phyloP scores from a whole-genome alignment of 2,113 vertebrate species.

The Aythya baeri region DNA sequence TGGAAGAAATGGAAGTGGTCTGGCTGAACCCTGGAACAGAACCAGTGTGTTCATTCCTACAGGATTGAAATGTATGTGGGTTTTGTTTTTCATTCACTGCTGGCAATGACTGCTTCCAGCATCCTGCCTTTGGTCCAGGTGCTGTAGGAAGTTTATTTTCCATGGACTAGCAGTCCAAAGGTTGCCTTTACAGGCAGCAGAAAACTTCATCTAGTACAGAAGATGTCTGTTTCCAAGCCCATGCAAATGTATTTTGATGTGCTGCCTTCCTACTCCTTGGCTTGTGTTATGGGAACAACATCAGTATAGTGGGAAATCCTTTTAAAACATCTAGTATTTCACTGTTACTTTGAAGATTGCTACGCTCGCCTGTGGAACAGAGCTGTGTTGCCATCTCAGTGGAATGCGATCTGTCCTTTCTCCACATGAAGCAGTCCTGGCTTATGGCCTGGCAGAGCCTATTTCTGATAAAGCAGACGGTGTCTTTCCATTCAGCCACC shows the following conservation, averaged over 20 bases:
- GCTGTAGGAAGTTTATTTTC: neutral
- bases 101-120: neutral
- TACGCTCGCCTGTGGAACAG: neutral
- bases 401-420: slow-evolving; percentile 17
- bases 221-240: neutral
- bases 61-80: accelerated
- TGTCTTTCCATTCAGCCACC: slow-evolving; percentile 32
- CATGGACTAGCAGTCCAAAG: neutral
- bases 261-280: slow-evolving; percentile 63
- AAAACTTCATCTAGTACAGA: slow-evolving; percentile 1
- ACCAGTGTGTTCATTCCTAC: neutral
- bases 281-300: slow-evolving; percentile 53
- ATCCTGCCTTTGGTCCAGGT: neutral
- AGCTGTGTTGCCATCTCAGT: slow-evolving; percentile 18
- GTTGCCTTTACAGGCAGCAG: neutral
- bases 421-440: neutral
- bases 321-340: slow-evolving; percentile 68
- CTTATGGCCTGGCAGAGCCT: neutral
- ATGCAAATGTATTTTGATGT: slow-evolving; percentile 56
- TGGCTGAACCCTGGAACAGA: neutral
- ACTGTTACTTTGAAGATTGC: slow-evolving; percentile 53
- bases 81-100: neutral
- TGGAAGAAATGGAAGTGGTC: neutral
- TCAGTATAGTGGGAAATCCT: slow-evolving; percentile 57
- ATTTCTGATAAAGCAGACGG: slow-evolving; percentile 20